phyloP scores from a whole-genome alignment of 2,888 invertebrate species.

The Chaetogeoica ovagalla region DNA sequence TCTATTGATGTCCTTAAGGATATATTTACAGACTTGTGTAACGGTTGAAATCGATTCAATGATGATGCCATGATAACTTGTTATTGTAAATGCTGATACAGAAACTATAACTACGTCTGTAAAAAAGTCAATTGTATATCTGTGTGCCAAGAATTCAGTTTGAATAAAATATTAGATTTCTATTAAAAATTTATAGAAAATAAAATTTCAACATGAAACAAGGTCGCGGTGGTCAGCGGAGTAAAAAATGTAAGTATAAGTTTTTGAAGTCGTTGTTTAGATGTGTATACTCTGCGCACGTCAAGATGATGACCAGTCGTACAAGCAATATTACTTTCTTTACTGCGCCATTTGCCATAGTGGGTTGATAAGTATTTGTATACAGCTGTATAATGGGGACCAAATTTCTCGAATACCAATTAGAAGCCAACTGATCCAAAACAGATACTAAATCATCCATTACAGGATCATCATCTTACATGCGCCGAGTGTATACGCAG shows the following conservation, averaged over 20 bases:
- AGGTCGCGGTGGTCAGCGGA: slow-evolving; percentile 64
- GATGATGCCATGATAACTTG: slow-evolving; percentile 5
- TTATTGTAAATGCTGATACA: slow-evolving; percentile 17
- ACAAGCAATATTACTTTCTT: too few relatives aligned
- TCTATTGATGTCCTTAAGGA: not conserved
- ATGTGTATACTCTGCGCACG: too few relatives aligned
- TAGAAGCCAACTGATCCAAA: too few relatives aligned
- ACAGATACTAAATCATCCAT: too few relatives aligned
- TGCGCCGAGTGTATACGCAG: too few relatives aligned
- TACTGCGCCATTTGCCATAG: too few relatives aligned
- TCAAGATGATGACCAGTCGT: too few relatives aligned
- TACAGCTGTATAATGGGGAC: too few relatives aligned
- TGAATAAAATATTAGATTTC: not conserved
- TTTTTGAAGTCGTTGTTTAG: not conserved
- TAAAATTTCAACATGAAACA: slow-evolving; percentile 60
- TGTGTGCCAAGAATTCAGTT: not conserved
- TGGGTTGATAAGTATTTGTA: too few relatives aligned
- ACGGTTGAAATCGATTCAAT: not conserved
- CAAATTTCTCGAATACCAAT: too few relatives aligned
- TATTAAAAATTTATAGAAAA: slow-evolving; percentile 13
- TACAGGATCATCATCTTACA: too few relatives aligned
- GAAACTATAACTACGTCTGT: not conserved
- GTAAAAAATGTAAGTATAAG: slow-evolving; percentile 63
- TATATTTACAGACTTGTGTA: not conserved
- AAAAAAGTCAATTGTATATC: not conserved